Percentiles rank a stretch among this genome's conserved stretches.
Conservation (phyloP, 2,888 invertebrate genomes). For the Drosophila mercatorum region DNA sequence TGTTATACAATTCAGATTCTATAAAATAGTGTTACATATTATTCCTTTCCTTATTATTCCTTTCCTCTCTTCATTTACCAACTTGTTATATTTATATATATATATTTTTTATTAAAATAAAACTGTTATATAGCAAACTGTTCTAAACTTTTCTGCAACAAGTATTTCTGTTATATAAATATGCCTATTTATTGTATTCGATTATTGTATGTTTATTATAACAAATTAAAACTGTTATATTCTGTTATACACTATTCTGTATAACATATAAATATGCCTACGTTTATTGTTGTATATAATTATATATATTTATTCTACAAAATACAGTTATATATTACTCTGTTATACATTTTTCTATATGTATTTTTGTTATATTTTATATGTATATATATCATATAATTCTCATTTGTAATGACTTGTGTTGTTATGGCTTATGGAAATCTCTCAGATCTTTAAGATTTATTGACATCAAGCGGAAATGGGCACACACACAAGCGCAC, state of each 20-base stretch:
- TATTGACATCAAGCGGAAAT: slow-evolving; percentile 72
- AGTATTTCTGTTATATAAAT: neutral
- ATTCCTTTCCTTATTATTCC: neutral
- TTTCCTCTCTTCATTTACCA: neutral
- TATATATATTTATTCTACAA: no score
- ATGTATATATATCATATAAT: neutral
- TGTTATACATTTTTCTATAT: neutral
- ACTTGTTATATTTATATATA: no score
- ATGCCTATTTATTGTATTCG: neutral
- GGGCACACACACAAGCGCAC: slow-evolving; percentile 23
- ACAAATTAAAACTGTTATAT: neutral
- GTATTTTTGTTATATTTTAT: neutral
- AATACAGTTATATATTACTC: neutral
- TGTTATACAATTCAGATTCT: no score
- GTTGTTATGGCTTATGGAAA: slow-evolving; percentile 43
- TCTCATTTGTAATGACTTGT: slow-evolving; percentile 8
- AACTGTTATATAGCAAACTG: no score
- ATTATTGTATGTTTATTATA: neutral
- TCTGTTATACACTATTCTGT: neutral
- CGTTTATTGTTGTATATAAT: no score
- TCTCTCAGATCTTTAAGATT: slow-evolving; percentile 63
- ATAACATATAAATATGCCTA: no score
- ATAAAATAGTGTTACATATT: neutral
- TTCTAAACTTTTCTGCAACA: no score
- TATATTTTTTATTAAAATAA: no score